phyloP scores from a whole-genome alignment of 2,113 vertebrate genomes.

The Acrocephalus kingi region DNA sequence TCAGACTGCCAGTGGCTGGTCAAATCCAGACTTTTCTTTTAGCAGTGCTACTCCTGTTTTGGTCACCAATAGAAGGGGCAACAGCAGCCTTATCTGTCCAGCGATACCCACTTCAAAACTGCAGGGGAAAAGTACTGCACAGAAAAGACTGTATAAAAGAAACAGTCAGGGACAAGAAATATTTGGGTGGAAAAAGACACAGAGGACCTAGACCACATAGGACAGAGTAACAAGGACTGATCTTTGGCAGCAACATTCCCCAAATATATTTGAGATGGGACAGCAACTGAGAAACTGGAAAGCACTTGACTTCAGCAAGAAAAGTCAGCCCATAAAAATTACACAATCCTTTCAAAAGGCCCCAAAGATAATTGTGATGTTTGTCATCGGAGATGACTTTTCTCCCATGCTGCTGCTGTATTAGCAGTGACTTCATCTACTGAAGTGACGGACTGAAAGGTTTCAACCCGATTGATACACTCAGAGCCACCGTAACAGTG shows the following conservation, averaged over 20 bases:
- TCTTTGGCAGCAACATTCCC: not conserved
- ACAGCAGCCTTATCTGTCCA: not conserved
- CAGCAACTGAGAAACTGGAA: not conserved
- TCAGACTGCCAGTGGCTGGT: not conserved
- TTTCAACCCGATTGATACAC: not conserved
- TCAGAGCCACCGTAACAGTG: not conserved
- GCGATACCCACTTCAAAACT: not conserved
- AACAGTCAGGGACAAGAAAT: not conserved
- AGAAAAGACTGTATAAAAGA: not conserved
- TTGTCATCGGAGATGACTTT: fast-evolving
- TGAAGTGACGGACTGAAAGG: not conserved
- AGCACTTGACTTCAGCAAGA: fast-evolving
- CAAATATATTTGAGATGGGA: not conserved
- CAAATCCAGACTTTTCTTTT: not conserved
- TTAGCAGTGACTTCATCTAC: not conserved
- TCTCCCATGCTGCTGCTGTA: not conserved
- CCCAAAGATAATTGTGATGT: not conserved
- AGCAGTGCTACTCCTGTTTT: not conserved
- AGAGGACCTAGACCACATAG: fast-evolving
- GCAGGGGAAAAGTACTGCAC: not conserved
- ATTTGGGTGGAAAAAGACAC: not conserved
- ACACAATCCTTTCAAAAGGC: not conserved
- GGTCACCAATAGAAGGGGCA: not conserved
- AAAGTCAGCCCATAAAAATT: not conserved
- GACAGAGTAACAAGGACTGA: not conserved